Conservation (phyloP, 1,140 invertebrate species). For the Chymomyza costata region DNA sequence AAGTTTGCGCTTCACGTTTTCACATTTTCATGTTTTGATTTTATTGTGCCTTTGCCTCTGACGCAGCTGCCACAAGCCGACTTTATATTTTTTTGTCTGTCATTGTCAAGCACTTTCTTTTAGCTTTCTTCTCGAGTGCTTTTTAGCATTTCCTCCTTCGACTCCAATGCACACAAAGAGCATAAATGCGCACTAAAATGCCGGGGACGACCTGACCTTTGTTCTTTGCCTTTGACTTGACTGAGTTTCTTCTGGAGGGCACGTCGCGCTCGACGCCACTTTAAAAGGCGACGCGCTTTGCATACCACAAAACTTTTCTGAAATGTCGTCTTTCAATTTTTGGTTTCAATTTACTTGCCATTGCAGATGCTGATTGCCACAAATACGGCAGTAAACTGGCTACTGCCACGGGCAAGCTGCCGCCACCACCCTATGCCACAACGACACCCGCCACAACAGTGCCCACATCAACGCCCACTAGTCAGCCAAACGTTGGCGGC, state of each 20-base stretch:
- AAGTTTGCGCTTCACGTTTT: constrained; percentile 32
- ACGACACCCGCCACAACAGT: constrained; percentile 3
- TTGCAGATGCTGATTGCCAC: constrained; percentile 69
- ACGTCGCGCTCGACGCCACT: constrained; percentile 61
- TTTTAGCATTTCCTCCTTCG: no score
- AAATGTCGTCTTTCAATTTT: constrained; percentile 33
- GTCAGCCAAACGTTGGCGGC: no score
- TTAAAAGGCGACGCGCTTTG: constrained; percentile 53
- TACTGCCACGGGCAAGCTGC: constrained; percentile 23
- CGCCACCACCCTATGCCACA: constrained; percentile 20
- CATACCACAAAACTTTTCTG: constrained; percentile 36
- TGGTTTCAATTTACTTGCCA: constrained; percentile 34
- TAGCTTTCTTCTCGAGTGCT: no score
- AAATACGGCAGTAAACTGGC: constrained; percentile 57
- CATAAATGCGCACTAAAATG: no score
- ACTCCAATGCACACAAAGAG: no score
- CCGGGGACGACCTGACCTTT: constrained; percentile 18
- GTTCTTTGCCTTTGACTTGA: background rate
- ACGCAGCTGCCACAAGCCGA: constrained; percentile 19
- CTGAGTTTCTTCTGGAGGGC: constrained; percentile 7
- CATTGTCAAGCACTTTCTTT: constrained; percentile 8
- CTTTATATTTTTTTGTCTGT: constrained; percentile 34
- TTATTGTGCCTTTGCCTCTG: constrained; percentile 43
- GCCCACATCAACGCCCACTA: constrained; percentile 29
- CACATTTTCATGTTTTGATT: constrained; percentile 52